Conservation (phyloP, 2,797 vertebrate genomes). For the Avahi laniger region DNA sequence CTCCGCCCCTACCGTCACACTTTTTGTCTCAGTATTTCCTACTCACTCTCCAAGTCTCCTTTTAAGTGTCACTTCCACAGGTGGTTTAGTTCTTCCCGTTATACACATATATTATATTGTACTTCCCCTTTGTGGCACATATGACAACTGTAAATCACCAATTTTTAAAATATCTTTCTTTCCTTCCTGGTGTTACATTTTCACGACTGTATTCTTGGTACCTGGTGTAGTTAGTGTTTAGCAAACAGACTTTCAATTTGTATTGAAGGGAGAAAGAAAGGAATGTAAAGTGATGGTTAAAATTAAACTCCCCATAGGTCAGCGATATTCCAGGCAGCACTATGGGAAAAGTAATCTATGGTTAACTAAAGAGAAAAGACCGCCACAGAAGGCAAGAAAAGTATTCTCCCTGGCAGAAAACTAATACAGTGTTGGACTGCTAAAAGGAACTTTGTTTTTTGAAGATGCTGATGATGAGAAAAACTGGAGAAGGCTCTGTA, state of each 20-base stretch:
- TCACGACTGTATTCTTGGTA: background rate
- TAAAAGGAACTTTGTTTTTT: background rate
- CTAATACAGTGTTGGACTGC: background rate
- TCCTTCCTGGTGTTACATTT: background rate
- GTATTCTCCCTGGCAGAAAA: background rate
- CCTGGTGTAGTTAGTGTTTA: background rate
- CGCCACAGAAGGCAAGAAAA: background rate
- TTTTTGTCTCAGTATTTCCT: background rate
- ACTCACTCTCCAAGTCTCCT: background rate
- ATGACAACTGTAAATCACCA: background rate
- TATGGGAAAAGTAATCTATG: background rate
- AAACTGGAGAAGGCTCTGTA: background rate
- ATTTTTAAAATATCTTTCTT: slow-evolving; percentile 1
- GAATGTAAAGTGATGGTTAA: background rate
- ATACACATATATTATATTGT: background rate
- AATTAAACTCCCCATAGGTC: background rate
- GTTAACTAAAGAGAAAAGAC: background rate
- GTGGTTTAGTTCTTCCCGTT: background rate
- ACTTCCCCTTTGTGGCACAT: background rate
- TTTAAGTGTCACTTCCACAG: background rate
- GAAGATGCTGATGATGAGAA: background rate
- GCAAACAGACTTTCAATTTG: background rate
- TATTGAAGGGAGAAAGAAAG: background rate
- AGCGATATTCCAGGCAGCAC: background rate
- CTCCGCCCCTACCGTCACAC: background rate